Base-by-base conservation (phyloP, 2,797 vertebrate genomes). In the Myotis vivesi region DNA sequence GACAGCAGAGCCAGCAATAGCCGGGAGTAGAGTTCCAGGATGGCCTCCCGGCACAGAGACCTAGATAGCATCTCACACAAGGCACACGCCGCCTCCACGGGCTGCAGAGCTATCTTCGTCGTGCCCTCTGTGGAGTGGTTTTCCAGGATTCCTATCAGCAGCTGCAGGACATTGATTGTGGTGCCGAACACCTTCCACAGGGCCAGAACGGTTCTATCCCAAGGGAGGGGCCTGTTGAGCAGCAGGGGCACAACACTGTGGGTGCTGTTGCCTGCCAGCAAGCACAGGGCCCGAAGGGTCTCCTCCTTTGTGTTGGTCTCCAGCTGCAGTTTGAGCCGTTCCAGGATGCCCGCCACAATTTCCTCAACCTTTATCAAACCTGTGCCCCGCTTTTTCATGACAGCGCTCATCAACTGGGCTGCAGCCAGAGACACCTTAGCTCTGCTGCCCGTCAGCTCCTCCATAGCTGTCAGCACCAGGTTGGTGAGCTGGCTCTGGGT, bases 1-100 rank as follows among this genome's bases (percentile, higher is more conserved):
- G 89, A 53, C n/a, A 97, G 87, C 17, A 94, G 38, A 41, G 83
- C 92, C 79, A 97, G 38, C 59, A 97, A 38, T 19, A 95, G 82
- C 36, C 25, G 38, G 1, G 87, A 87, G 17, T 82, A 94, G 53
- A 96, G 72, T n/a, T 95, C 92, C 38, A 73, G 77, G 38, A 95
- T 22, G 15, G 92, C 83, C 33, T 79, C 64, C 16, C 46, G 79
- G 89, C 89, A 94, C 20, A n/a, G 38, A 12, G 82, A 46, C 36
- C n/a, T 92, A 0, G 92, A 96, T 2, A 95, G 77, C 94, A 97
- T 95, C 72, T 95, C 96, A 44, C 72, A 92, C 9, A 95, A 73
- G 13, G 92, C 89, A 59, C 92, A 92, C 1, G 36, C 23, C 3
- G 51, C 89, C 2, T 64, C 62, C 69, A 95, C 84, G 10, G 79